Evolutionary conservation across 2,797 vertebrate species (phyloP).

Genomic region (Pelochelys cantorii): DNA sequence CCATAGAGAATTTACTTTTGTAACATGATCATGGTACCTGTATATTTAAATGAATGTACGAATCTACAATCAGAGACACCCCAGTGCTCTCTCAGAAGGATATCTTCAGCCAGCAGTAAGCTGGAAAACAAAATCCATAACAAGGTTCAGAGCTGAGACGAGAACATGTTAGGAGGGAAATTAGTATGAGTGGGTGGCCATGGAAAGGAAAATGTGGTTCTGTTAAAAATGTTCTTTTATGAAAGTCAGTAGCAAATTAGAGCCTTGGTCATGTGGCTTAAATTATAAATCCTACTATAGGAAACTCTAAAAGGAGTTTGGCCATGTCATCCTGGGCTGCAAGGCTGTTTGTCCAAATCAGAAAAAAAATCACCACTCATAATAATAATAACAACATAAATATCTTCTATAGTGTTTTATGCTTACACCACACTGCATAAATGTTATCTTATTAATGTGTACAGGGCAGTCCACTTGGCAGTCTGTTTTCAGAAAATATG

Average conservation of each 20-base stretch:
- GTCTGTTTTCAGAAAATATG: neutral
- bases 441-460: neutral
- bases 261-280: constrained; percentile 8
- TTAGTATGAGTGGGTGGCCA: neutral
- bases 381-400: neutral
- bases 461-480: neutral
- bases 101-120: neutral
- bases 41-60: too few species aligned
- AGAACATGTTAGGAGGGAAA: neutral
- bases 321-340: neutral
- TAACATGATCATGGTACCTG: neutral
- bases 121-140: neutral
- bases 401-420: neutral
- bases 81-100: neutral
- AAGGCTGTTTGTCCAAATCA: constrained; percentile 15
- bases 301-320: constrained; percentile 34
- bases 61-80: too few species aligned
- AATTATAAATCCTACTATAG: neutral
- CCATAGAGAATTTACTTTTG: neutral
- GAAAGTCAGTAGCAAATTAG: neutral
- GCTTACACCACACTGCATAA: neutral
- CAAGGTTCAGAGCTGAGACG: neutral
- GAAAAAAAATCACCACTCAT: constrained; percentile 1
- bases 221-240: neutral
- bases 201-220: neutral